Percentiles rank a stretch among this genome's conserved stretches.
Conservation (phyloP, 2,888 invertebrate species). For the Erpobdella octoculata region DNA sequence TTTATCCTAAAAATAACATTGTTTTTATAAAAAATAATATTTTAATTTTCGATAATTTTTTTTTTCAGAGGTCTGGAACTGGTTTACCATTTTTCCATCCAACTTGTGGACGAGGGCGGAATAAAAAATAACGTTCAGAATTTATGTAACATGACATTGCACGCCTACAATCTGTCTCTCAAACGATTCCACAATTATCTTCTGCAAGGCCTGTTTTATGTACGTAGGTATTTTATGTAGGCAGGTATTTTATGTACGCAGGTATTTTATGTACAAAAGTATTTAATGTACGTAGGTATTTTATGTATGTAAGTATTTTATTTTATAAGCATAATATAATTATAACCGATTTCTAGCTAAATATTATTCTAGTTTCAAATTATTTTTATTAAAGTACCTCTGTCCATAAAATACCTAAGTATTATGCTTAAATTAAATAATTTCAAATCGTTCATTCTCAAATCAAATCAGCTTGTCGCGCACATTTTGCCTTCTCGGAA, state of each 20-base stretch:
- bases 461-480: slow-evolving; percentile 21
- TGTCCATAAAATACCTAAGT: background rate
- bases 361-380: too few relatives aligned
- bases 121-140: background rate
- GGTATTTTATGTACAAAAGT: too few relatives aligned
- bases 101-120: background rate
- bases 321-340: too few relatives aligned
- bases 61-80: slow-evolving; percentile 25
- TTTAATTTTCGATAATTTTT: too few relatives aligned
- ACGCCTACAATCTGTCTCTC: slow-evolving; percentile 28
- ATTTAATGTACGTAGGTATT: too few relatives aligned
- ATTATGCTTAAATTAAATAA: background rate
- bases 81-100: slow-evolving; percentile 22
- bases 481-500: slow-evolving; percentile 24
- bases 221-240: too few relatives aligned
- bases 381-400: too few relatives aligned
- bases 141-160: slow-evolving; percentile 2
- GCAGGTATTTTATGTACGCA: too few relatives aligned
- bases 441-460: background rate
- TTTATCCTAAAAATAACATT: too few relatives aligned
- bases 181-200: slow-evolving; percentile 29
- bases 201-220: slow-evolving; percentile 29
- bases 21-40: too few relatives aligned
- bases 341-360: too few relatives aligned
- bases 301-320: too few relatives aligned